Percentiles rank a stretch among this genome's conserved stretches.
phyloP scores from a whole-genome alignment of 2,113 vertebrate species.

The Heterochromis multidens region DNA sequence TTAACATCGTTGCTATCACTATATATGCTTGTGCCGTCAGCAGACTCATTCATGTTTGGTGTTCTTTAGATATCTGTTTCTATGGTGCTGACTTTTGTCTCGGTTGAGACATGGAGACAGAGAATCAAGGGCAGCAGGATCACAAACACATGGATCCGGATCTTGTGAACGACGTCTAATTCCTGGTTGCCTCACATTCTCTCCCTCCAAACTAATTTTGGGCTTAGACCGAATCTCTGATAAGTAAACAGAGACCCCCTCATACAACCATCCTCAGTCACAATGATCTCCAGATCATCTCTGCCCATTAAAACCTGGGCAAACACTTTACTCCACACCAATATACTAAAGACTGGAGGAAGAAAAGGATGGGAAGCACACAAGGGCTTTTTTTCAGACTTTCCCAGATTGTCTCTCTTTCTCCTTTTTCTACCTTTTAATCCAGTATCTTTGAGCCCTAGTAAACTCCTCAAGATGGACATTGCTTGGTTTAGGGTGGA shows the following conservation, averaged over 20 bases:
- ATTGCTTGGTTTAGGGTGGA: conserved; percentile 66
- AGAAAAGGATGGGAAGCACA: conserved; percentile 69
- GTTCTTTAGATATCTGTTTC: conserved; percentile 5
- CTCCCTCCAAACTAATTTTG: conserved; percentile 81
- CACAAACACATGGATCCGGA: conserved; percentile 59
- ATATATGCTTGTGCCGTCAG: neutral
- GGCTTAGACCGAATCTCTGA: conserved; percentile 87
- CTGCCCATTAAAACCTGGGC: conserved; percentile 96
- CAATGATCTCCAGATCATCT: conserved; percentile 92
- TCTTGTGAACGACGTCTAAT: conserved; percentile 68
- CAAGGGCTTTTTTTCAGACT: conserved; percentile 69
- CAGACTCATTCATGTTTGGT: neutral
- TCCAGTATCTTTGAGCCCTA: conserved; percentile 91
- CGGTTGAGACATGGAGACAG: conserved; percentile 3
- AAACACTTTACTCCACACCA: conserved; percentile 91
- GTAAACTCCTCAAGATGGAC: conserved; percentile 92
- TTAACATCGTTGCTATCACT: conserved; percentile 1
- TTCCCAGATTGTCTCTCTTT: conserved; percentile 83
- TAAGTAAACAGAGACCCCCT: conserved; percentile 86
- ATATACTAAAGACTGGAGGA: conserved; percentile 79
- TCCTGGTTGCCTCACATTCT: conserved; percentile 64
- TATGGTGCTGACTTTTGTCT: conserved; percentile 18
- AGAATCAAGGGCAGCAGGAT: conserved; percentile 48
- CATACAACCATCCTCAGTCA: conserved; percentile 55
- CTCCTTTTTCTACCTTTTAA: conserved; percentile 80